Evolutionary conservation across 2,113 vertebrate genomes (phyloP).

Genomic region (Forbesichthys agassizii): DNA sequence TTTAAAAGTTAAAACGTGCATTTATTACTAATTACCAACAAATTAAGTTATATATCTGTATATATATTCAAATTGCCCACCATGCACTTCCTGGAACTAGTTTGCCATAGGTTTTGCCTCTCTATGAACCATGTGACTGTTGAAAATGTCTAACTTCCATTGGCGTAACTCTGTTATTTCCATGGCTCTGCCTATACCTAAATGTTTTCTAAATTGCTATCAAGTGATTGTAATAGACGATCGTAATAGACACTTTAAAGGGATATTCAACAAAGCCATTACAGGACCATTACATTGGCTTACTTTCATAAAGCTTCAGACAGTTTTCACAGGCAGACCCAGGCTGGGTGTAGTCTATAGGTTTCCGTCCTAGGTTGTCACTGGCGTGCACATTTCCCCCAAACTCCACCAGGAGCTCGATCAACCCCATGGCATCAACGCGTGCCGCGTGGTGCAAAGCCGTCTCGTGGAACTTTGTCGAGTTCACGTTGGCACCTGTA

Average conservation of each 20-base stretch:
- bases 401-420: conserved; percentile 86
- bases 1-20: too few species aligned
- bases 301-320: conserved; percentile 84
- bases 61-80: too few species aligned
- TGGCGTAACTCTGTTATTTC: too few species aligned
- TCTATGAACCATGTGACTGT: too few species aligned
- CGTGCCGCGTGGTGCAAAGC: conserved; percentile 88
- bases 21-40: too few species aligned
- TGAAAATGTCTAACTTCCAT: too few species aligned
- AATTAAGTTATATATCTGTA: too few species aligned
- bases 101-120: too few species aligned
- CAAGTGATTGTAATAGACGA: too few species aligned
- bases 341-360: conserved; percentile 79
- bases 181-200: not conserved
- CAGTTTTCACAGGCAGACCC: conserved; percentile 74
- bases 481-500: conserved; percentile 88
- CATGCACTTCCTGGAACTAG: too few species aligned
- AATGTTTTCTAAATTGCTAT: not conserved
- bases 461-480: conserved; percentile 86
- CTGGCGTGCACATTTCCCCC: conserved; percentile 83
- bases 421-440: conserved; percentile 77
- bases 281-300: conserved; percentile 18
- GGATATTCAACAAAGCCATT: too few species aligned
- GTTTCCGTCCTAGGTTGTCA: conserved; percentile 83
- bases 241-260: too few species aligned